phyloP scores from a whole-genome alignment of 2,797 vertebrate genomes.

The Perodicticus potto region DNA sequence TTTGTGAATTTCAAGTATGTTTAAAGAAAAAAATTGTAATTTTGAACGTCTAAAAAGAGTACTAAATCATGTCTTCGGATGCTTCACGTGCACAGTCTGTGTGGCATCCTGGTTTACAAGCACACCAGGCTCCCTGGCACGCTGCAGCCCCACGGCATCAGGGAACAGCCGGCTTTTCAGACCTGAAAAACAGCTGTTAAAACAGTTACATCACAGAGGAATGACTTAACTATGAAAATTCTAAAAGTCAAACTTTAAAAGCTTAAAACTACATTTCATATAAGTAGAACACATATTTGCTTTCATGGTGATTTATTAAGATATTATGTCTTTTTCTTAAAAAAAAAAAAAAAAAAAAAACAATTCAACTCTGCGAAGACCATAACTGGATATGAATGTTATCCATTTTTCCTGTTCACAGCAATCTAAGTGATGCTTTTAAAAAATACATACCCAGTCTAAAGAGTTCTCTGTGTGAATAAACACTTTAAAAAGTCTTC shows the following conservation, averaged over 20 bases:
- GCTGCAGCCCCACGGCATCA: conserved; percentile 66
- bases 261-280: conserved; percentile 70
- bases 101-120: conserved; percentile 78
- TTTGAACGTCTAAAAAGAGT: conserved; percentile 36
- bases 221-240: conserved; percentile 84
- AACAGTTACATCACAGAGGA: conserved; percentile 88
- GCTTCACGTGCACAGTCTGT: conserved; percentile 56
- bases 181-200: conserved; percentile 89
- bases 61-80: neutral
- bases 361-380: neutral
- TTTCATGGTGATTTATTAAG: conserved; percentile 76
- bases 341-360: no score
- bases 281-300: conserved; percentile 61
- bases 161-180: conserved; percentile 73
- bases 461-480: conserved; percentile 11
- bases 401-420: conserved; percentile 45
- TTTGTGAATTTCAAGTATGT: conserved; percentile 66
- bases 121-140: conserved; percentile 74
- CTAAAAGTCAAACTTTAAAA: conserved; percentile 84
- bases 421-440: conserved; percentile 20
- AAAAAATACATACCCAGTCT: neutral
- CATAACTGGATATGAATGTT: conserved; percentile 22
- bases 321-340: conserved; percentile 49
- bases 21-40: conserved; percentile 61
- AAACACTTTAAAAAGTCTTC: conserved; percentile 45